Conservation (phyloP, 2,888 invertebrate species). For the Drosophila kambysellisi region DNA sequence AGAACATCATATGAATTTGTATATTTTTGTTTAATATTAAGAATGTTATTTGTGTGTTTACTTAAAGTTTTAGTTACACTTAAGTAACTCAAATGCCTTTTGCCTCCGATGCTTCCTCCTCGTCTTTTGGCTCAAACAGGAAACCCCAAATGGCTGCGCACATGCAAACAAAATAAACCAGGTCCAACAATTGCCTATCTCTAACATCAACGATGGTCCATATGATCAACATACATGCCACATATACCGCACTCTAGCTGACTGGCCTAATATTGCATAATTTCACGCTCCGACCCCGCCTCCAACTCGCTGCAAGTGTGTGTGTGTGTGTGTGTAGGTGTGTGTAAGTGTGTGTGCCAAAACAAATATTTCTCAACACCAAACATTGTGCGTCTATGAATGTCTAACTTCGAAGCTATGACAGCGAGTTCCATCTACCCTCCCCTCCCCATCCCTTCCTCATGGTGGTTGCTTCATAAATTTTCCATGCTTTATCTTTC, state of each 20-base stretch:
- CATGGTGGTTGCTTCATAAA: constrained; percentile 69
- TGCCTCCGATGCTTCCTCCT: not conserved
- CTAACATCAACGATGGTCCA: constrained; percentile 17
- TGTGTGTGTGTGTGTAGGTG: constrained; percentile 31
- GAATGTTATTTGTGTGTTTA: constrained; percentile 81
- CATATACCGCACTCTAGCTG: not conserved
- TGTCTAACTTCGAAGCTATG: constrained; percentile 68
- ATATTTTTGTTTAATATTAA: constrained; percentile 80
- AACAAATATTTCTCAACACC: constrained; percentile 76
- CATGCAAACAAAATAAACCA: constrained; percentile 78
- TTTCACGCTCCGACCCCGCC: constrained; percentile 59
- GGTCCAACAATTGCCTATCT: constrained; percentile 46
- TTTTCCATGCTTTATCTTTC: constrained; percentile 79
- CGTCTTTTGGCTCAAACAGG: constrained; percentile 56
- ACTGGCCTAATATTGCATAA: constrained; percentile 66
- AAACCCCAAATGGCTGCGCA: constrained; percentile 68
- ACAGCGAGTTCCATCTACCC: constrained; percentile 37
- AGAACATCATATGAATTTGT: constrained; percentile 58
- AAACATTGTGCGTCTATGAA: constrained; percentile 64
- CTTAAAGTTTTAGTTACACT: constrained; percentile 80
- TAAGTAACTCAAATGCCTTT: constrained; percentile 75
- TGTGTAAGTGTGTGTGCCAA: constrained; percentile 53
- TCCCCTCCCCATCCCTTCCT: not conserved
- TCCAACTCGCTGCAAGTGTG: not conserved
- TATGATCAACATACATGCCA: constrained; percentile 15